Evolutionary conservation across 1,140 invertebrate species (phyloP).

Genomic region (Rhagoletis pomonella): DNA sequence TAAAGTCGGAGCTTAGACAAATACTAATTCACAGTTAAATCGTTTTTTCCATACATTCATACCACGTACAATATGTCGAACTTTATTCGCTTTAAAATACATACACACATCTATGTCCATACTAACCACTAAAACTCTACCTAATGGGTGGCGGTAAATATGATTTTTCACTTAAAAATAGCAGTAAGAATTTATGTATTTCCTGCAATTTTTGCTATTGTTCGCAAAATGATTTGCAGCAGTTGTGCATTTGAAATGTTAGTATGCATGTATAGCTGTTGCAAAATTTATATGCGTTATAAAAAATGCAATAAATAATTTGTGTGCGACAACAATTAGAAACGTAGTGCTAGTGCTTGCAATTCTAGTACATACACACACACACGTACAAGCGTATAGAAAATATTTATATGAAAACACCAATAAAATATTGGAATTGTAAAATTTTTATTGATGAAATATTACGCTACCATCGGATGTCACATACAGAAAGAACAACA

Average conservation of each 20-base stretch:
- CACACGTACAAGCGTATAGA: background rate
- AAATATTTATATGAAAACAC: background rate
- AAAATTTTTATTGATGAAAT: background rate
- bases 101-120: too few species aligned
- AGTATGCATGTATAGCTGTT: background rate
- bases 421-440: background rate
- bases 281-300: background rate
- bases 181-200: background rate
- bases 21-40: too few species aligned
- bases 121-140: too few species aligned
- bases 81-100: too few species aligned
- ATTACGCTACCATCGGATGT: too few species aligned
- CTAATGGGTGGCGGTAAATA: too few species aligned
- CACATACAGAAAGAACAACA: too few species aligned
- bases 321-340: too few species aligned
- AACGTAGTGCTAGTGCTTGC: background rate
- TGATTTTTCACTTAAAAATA: too few species aligned
- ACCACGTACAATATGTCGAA: too few species aligned
- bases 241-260: background rate
- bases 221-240: background rate
- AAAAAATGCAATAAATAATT: conserved; percentile 3
- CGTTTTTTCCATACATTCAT: too few species aligned
- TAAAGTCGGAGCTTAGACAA: too few species aligned
- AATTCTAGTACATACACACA: background rate
- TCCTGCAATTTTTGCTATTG: background rate